Conservation (phyloP, 2,113 vertebrate genomes). For the Gambusia affinis region DNA sequence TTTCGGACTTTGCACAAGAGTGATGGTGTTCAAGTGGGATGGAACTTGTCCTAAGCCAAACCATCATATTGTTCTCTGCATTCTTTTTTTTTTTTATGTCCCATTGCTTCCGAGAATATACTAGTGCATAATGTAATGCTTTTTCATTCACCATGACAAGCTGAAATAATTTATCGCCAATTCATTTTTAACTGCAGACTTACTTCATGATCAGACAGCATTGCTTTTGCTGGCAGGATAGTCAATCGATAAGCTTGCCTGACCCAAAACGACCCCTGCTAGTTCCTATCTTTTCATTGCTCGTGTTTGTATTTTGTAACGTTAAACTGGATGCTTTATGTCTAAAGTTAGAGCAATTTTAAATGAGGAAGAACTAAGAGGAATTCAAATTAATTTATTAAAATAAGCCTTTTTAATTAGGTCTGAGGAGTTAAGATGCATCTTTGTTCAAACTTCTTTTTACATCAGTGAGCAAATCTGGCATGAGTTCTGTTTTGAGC, state of each 20-base stretch:
- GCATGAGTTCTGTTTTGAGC: no score
- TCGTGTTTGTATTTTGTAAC: neutral
- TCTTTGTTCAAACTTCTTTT: neutral
- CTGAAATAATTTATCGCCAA: neutral
- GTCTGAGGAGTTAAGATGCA: neutral
- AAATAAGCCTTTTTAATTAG: neutral
- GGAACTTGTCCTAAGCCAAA: neutral
- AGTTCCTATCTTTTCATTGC: neutral
- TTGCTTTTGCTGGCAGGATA: neutral
- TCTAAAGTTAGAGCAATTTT: no score
- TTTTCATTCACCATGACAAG: neutral
- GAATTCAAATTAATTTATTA: neutral
- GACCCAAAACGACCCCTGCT: neutral
- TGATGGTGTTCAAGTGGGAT: neutral
- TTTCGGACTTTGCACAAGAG: slow-evolving; percentile 20
- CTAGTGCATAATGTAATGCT: neutral
- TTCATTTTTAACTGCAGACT: neutral
- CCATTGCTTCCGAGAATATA: neutral
- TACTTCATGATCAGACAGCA: neutral
- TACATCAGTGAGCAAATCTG: no score
- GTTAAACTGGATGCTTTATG: neutral
- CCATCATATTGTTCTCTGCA: neutral
- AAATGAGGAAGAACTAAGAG: no score
- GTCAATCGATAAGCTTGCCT: neutral
- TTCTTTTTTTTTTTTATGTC: no score